Conservation (phyloP, 1,140 invertebrate genomes). For the Drosophila sechellia region DNA sequence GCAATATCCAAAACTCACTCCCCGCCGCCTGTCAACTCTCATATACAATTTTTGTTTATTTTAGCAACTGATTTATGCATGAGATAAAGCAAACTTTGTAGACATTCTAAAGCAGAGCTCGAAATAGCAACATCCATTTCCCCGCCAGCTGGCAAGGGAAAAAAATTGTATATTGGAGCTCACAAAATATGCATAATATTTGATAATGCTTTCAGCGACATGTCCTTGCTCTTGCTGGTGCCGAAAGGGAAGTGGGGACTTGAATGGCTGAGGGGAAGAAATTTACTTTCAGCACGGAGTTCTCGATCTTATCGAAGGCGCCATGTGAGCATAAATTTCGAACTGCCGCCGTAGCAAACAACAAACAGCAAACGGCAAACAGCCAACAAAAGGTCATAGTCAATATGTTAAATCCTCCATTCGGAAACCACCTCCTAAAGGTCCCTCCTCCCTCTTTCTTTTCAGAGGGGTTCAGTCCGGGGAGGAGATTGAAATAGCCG, state of each 20-base stretch:
- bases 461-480: neutral
- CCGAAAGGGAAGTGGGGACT: neutral
- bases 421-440: too few species aligned
- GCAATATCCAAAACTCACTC: conserved; percentile 12
- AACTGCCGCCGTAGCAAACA: conserved; percentile 34
- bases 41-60: conserved; percentile 72
- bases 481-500: conserved; percentile 50
- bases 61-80: conserved; percentile 78
- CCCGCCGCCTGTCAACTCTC: conserved; percentile 45
- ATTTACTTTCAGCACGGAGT: conserved; percentile 51
- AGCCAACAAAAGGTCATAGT: conserved; percentile 60
- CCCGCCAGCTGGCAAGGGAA: conserved; percentile 2
- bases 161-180: conserved; percentile 62
- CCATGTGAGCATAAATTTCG: conserved; percentile 79
- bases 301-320: conserved; percentile 73
- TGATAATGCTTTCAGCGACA: conserved; percentile 82
- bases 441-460: neutral
- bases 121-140: conserved; percentile 34
- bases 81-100: conserved; percentile 81
- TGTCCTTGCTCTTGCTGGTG: conserved; percentile 54
- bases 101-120: conserved; percentile 65
- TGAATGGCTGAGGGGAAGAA: conserved; percentile 4
- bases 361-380: conserved; percentile 11
- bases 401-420: conserved; percentile 43
- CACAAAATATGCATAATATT: conserved; percentile 81